Evolutionary conservation across 2,113 vertebrate species (phyloP), one percentile per base, ranked within the genome.

Genomic region (Sander vitreus): DNA sequence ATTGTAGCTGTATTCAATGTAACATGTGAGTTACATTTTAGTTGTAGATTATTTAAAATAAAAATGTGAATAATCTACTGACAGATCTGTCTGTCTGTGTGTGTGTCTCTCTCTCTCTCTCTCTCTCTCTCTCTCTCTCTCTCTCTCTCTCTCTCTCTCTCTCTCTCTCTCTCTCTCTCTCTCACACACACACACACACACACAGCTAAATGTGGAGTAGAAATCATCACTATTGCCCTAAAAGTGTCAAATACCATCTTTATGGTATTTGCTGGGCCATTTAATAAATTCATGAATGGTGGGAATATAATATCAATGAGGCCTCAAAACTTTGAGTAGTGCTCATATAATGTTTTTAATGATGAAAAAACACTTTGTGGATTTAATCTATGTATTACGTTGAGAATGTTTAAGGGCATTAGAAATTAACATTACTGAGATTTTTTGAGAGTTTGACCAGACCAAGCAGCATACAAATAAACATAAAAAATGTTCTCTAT

Each of bases 221-320:
- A 65, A 67, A 8, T 87, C 59, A 73, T 84, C 50, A 1, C n/a
- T 57, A 55, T 75, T 85, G 84, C 55, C 72, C 86, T 84, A 59
- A 88, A 91, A 81, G 66, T 86, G 85, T 89, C 88, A 93, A 76
- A 85, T 74, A 89, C 50, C 55, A 45, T 86, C 82, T 80, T 71
- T 51, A 84, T 70, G 51, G n/a, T n/a, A n/a, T n/a, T n/a, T n/a
- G 63, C 79, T 73, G 80, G 57, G 62, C n/a, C 30, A 23, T 84
- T 80, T 72, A 59, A 65, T 78, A 66, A 84, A 84, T 89, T 83
- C 72, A 82, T 79, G 81, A 88, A 85, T 85, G 39, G 68, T 87
- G 39, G 71, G 85, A 87, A 85, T 57, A 86, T 54, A 43, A 80
- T 21, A 72, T 70, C 47, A 80, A 25, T 53, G 58, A 70, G 69